Evolutionary conservation across 1,140 invertebrate species (phyloP).

Genomic region (Magallana gigas): DNA sequence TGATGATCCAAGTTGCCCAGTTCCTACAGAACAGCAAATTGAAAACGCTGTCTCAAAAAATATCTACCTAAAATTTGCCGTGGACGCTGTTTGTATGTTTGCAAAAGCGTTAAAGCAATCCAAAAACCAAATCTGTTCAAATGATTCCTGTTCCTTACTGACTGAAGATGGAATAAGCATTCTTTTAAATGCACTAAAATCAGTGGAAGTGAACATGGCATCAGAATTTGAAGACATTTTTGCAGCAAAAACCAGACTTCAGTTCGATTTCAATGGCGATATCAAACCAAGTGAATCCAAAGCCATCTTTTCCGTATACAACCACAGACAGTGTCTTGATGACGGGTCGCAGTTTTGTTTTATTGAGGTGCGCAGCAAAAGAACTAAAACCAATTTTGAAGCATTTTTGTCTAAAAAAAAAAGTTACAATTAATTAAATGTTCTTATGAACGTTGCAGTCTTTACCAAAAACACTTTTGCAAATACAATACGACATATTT

Average conservation of each 20-base stretch:
- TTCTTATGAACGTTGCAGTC: no score
- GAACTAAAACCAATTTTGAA: no score
- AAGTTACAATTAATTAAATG: no score
- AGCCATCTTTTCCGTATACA: not conserved
- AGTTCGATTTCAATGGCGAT: not conserved
- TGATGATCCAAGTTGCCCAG: not conserved
- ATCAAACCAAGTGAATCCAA: not conserved
- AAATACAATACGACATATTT: not conserved
- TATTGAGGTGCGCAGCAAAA: not conserved
- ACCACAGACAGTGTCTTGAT: not conserved
- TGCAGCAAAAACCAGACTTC: not conserved
- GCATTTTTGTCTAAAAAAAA: no score
- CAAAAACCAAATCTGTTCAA: not conserved
- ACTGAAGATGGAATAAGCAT: not conserved
- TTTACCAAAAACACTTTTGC: no score
- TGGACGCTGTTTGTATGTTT: slow-evolving; percentile 15
- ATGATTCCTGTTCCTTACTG: not conserved
- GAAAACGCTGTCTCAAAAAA: not conserved
- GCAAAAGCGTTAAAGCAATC: slow-evolving; percentile 30
- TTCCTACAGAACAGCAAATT: not conserved
- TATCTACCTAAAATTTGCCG: slow-evolving; percentile 19
- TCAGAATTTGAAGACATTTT: not conserved
- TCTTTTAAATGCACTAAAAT: not conserved
- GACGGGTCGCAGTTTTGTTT: not conserved
- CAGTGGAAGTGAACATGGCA: not conserved